phyloP scores from a whole-genome alignment of 2,113 vertebrate genomes.

The Noctilio leporinus region DNA sequence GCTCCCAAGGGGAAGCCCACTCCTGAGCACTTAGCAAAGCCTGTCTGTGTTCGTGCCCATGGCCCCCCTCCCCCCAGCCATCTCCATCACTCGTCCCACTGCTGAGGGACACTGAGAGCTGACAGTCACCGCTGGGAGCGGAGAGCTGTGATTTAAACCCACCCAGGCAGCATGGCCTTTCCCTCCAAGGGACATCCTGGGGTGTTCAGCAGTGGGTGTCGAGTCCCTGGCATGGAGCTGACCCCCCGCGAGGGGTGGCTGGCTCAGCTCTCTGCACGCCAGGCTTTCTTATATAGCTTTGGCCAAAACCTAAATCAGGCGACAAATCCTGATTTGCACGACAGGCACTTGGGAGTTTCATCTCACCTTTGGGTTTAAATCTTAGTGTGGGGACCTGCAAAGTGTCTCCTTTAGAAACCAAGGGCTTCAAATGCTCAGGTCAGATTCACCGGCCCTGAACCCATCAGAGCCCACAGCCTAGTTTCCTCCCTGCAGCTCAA shows the following conservation, averaged over 20 bases:
- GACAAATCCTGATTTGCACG: not conserved
- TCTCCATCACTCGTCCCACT: not conserved
- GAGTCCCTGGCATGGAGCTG: fast-evolving
- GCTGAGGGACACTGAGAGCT: not conserved
- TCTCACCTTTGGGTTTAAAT: not conserved
- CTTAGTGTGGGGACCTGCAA: not conserved
- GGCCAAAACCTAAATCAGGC: not conserved
- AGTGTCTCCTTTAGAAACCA: not conserved
- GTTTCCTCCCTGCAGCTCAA: conserved; percentile 35
- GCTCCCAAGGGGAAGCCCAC: fast-evolving
- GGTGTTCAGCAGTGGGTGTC: not conserved
- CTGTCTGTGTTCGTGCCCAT: too few relatives aligned
- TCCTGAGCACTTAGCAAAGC: not conserved
- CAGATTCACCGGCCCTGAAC: not conserved
- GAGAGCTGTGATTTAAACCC: not conserved
- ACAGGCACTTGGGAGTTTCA: not conserved
- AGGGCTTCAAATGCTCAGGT: not conserved
- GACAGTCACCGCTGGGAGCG: not conserved
- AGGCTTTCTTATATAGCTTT: not conserved
- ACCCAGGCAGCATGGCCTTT: not conserved
- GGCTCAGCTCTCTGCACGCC: not conserved
- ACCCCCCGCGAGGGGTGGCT: fast-evolving
- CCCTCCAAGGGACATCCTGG: fast-evolving
- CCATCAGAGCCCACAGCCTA: not conserved
- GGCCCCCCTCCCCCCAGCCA: too few relatives aligned